Percentiles rank a stretch among this genome's conserved stretches.
Conservation (phyloP, 2,888 invertebrate genomes). For the Biston stratarius region DNA sequence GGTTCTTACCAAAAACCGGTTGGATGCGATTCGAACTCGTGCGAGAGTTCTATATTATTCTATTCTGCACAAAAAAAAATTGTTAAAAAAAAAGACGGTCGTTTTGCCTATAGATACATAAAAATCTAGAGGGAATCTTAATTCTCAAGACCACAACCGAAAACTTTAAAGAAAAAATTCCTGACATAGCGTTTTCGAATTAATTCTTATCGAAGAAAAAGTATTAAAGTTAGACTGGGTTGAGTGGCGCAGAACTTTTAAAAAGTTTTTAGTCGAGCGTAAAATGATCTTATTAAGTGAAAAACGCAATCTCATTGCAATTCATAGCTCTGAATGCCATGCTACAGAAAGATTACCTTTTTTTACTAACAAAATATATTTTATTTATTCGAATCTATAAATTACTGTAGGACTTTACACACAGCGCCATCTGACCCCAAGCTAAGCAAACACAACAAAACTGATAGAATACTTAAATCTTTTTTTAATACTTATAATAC, state of each 20-base stretch:
- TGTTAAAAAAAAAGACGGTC: too few species aligned
- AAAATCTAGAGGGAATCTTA: too few species aligned
- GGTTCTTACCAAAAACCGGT: background rate
- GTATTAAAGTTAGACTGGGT: conserved; percentile 25
- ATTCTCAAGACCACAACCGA: background rate
- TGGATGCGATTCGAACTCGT: too few species aligned
- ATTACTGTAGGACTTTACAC: too few species aligned
- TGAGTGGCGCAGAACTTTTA: conserved; percentile 21
- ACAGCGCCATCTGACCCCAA: too few species aligned
- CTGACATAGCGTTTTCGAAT: conserved; percentile 24
- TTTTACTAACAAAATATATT: background rate
- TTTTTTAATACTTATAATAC: too few species aligned
- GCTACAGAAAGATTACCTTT: background rate
- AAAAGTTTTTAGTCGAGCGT: conserved; percentile 30
- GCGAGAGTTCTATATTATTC: too few species aligned
- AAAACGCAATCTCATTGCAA: conserved; percentile 27
- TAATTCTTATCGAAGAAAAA: conserved; percentile 20
- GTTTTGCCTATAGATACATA: too few species aligned
- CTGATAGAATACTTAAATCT: background rate
- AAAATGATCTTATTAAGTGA: conserved; percentile 29
- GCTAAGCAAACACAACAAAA: too few species aligned
- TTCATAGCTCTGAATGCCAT: conserved; percentile 2
- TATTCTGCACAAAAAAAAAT: too few species aligned
- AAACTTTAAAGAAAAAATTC: conserved; percentile 8
- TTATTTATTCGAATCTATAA: too few species aligned